Evolutionary conservation across 2,888 invertebrate genomes (phyloP), one percentile per base, ranked within the genome.

Genomic region (Temnothorax ravouxi): DNA sequence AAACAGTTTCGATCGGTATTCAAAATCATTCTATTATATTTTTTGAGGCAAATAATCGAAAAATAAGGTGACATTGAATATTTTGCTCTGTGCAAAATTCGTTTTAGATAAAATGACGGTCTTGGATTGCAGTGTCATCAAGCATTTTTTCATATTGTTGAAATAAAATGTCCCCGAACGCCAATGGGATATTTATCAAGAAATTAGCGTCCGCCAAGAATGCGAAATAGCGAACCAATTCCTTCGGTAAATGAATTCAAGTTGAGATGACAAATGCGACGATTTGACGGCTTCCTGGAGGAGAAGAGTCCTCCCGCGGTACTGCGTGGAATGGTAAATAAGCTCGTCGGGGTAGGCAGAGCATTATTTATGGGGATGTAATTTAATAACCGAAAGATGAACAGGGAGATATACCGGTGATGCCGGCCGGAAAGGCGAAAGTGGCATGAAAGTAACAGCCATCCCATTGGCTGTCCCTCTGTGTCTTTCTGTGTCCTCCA

Each of bases 371-470:
- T 92, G 93, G 91, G 91, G 91, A 90, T 92, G 93, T 94, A 94
- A 95, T 95, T 95, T 94, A 94, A 95, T 95, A 94, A 95, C 89
- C 92, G 89, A 91, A 91, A 93, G 93, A 93, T 93, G 92, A 92
- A 89, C 90, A 88, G 91, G 90, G 91, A 91, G 93, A 93, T 56
- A 72, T 93, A 93, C 87, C 89, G 87, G 87, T 88, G 87, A 88
- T 84, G 88, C 83, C 85, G 89, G 85, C 88, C 89, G 92, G 89
- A 91, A 92, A 92, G 88, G 88, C 87, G 91, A 93, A 92, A 93
- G 93, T 92, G 92, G 93, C 93, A 93, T 92, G 91, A 94, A 94
- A 94, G 92, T 94, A 92, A 93, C 93, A 91, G 90, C 90, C 88
- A 87, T 91, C 87, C 88, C 56, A 89, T 88, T 88, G 91, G 89